Evolutionary conservation across 23 tunicate genomes (phyloP).

Genomic region (Styela plicata): DNA sequence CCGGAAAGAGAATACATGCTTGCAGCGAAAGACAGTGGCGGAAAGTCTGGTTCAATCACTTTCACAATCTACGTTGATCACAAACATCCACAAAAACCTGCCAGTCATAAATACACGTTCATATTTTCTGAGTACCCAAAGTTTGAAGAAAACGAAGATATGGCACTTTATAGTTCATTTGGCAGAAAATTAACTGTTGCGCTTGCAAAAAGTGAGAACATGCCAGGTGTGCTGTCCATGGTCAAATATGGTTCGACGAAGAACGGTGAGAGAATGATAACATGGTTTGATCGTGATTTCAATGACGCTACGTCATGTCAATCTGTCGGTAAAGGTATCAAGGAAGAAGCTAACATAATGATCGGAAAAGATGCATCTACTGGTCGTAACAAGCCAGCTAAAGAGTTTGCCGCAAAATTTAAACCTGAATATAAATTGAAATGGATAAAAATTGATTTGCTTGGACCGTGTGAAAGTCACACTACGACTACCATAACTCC

Average conservation of each 20-base stretch:
- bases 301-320: slow-evolving; percentile 34
- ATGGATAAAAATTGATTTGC: slow-evolving; percentile 33
- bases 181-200: slow-evolving; percentile 38
- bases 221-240: slow-evolving; percentile 57
- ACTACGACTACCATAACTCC: slow-evolving; percentile 12
- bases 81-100: slow-evolving; percentile 23
- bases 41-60: slow-evolving; percentile 25
- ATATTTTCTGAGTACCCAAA: slow-evolving; percentile 26
- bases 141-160: background rate
- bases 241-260: slow-evolving; percentile 21
- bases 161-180: slow-evolving; percentile 25
- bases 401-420: slow-evolving; percentile 26
- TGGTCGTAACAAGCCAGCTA: slow-evolving; percentile 16
- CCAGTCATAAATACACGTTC: slow-evolving; percentile 62
- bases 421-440: slow-evolving; percentile 38
- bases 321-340: background rate
- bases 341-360: slow-evolving; percentile 21
- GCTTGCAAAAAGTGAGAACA: slow-evolving; percentile 10
- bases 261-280: slow-evolving; percentile 12
- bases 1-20: slow-evolving; percentile 9
- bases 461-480: slow-evolving; percentile 51
- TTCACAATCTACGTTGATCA: slow-evolving; percentile 33
- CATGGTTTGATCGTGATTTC: slow-evolving; percentile 60
- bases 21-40: slow-evolving; percentile 38
- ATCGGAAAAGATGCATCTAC: slow-evolving; percentile 29